Percentiles rank a stretch among this genome's conserved stretches.
Conservation (phyloP, 2,113 vertebrate genomes). For the Hyaena hyaena region DNA sequence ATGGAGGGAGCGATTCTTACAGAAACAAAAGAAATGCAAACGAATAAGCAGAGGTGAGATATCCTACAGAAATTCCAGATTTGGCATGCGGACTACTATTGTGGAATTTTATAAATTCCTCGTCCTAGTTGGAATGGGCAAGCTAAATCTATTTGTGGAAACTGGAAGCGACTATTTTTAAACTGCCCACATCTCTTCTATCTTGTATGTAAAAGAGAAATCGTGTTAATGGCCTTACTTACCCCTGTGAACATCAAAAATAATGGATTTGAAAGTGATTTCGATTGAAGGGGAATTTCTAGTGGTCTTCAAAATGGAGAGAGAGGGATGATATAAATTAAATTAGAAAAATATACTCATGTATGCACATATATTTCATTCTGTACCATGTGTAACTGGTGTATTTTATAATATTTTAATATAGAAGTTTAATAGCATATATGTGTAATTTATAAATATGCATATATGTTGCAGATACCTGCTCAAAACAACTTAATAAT, state of each 20-base stretch:
- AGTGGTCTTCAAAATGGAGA: not conserved
- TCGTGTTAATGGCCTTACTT: not conserved
- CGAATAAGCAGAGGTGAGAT: not conserved
- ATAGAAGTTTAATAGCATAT: not conserved
- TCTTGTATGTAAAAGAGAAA: not conserved
- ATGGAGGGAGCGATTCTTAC: not conserved
- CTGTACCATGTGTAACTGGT: not conserved
- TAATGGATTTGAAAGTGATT: not conserved
- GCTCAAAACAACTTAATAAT: not conserved
- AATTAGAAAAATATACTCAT: not conserved
- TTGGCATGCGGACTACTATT: not conserved
- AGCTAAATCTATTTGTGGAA: not conserved
- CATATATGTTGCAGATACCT: not conserved
- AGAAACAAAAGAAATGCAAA: not conserved
- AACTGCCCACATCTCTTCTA: not conserved
- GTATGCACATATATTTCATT: not conserved
- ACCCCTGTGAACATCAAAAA: not conserved
- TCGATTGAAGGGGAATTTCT: not conserved
- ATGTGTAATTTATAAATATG: not conserved
- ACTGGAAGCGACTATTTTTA: not conserved
- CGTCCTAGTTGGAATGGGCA: not conserved
- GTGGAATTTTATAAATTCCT: not conserved
- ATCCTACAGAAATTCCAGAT: not conserved
- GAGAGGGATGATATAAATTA: not conserved
- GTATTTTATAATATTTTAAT: not conserved